Base-by-base conservation (phyloP, 23 tunicate species). In the Ascidia mentula region DNA sequence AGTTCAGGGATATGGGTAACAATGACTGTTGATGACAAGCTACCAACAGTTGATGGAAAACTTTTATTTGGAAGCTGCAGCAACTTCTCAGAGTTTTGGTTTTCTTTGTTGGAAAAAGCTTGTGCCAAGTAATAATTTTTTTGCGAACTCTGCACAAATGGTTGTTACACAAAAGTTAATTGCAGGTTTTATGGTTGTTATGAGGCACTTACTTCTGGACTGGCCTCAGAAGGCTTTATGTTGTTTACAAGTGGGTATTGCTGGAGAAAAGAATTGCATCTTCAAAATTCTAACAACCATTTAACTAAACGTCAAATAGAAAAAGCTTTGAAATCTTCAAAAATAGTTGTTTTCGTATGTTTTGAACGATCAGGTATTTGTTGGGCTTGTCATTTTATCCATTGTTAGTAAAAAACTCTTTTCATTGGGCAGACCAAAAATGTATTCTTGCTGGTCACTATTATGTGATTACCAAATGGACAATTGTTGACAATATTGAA, bases 21-120 rank as follows among this genome's bases (percentile, higher is more conserved):
- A 53, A 53, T 53, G 22, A 20, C 24, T 20, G 24, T 53, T 53
- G 65, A 53, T 53, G 65, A 53, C 65, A 53, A 9, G 24, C 65
- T 53, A 1, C 65, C 65, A 53, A 53, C 65, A 9, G 24, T 53
- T 53, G 65, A 70, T 70, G 74, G 74, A 70, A 33, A 70, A 30
- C 30, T 70, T 20, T 30, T 32, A 5, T 20, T 70, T 26, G 37
- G 38, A 7, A 30, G 36, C 13, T 70, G 74, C 38, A 32, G 8
- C 31, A 9, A 70, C 32, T 70, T 36, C 37, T 32, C 37, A 33
- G 38, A 80, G 37, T 81, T 90, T 53, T 90, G 96, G 96, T 77
- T 69, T 34, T 80, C 96, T 20, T 60, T 80, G n/a, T 36, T 90
- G 9, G 96, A 90, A 77, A 90, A 90, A 72, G 89, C 96, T 34